phyloP scores from a whole-genome alignment of 2,113 vertebrate species.

The Rhadina sibilatrix region DNA sequence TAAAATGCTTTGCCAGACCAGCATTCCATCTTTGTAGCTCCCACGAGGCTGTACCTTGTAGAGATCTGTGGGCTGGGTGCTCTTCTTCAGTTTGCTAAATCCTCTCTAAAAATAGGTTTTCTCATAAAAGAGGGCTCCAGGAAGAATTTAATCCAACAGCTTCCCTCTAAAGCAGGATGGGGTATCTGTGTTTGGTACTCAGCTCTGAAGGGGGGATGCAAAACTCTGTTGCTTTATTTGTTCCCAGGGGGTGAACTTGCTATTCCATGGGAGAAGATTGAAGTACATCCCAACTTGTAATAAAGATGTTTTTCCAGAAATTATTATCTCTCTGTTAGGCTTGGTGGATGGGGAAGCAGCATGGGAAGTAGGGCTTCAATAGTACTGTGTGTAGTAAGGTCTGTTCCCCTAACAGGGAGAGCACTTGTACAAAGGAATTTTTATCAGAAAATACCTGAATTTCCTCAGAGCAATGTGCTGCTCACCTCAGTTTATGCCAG shows the following conservation, averaged over 20 bases:
- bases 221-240: not conserved
- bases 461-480: not conserved
- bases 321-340: not conserved
- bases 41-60: accelerated
- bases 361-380: not conserved
- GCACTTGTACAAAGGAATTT: not conserved
- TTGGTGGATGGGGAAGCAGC: not conserved
- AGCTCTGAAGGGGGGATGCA: not conserved
- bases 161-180: not conserved
- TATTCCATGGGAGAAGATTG: not conserved
- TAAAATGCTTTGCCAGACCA: not conserved
- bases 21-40: not conserved
- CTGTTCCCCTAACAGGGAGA: not conserved
- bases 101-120: not conserved
- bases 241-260: not conserved
- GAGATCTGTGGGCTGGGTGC: not conserved
- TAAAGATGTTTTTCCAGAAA: not conserved
- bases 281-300: not conserved
- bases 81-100: not conserved
- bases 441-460: not conserved
- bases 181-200: not conserved
- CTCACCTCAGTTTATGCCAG: not conserved
- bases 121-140: not conserved
- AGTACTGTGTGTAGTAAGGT: not conserved
- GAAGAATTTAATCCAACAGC: not conserved